Evolutionary conservation across 2,888 invertebrate genomes (phyloP).

Genomic region (Plagodis dolabraria): DNA sequence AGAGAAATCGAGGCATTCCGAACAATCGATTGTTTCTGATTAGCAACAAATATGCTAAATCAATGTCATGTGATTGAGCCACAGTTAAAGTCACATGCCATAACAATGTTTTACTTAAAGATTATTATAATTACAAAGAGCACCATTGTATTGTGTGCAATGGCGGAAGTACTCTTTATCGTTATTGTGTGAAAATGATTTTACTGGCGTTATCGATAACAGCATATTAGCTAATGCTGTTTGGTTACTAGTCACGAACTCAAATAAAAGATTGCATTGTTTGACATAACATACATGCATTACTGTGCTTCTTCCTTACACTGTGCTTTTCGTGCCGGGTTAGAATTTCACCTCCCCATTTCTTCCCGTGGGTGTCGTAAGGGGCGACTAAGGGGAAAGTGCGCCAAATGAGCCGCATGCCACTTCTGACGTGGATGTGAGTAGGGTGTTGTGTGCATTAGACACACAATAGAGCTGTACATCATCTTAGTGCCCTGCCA

Average conservation of each 20-base stretch:
- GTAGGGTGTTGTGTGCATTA: too few species aligned
- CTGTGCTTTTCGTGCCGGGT: too few species aligned
- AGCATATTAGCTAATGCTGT: constrained; percentile 8
- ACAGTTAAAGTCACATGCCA: constrained; percentile 11
- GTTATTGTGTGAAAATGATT: constrained; percentile 21
- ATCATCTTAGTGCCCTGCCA: too few species aligned
- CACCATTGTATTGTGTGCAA: constrained; percentile 16
- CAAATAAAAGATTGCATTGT: constrained; percentile 2
- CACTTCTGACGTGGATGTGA: too few species aligned
- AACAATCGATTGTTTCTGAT: constrained; percentile 36
- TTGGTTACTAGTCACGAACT: constrained; percentile 20
- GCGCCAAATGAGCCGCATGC: too few species aligned
- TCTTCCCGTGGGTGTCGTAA: too few species aligned
- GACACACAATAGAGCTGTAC: too few species aligned
- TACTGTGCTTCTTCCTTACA: too few species aligned
- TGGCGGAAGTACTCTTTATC: constrained; percentile 15
- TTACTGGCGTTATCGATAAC: constrained; percentile 22
- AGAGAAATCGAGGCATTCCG: constrained; percentile 33
- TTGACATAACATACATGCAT: too few species aligned
- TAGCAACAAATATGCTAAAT: constrained; percentile 15
- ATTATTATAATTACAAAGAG: constrained; percentile 23
- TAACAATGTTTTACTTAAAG: constrained; percentile 13
- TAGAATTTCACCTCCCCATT: too few species aligned
- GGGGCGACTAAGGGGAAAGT: too few species aligned
- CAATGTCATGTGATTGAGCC: constrained; percentile 8